Evolutionary conservation across 2,888 invertebrate genomes (phyloP).

Genomic region (Caenorhabditis sp.): DNA sequence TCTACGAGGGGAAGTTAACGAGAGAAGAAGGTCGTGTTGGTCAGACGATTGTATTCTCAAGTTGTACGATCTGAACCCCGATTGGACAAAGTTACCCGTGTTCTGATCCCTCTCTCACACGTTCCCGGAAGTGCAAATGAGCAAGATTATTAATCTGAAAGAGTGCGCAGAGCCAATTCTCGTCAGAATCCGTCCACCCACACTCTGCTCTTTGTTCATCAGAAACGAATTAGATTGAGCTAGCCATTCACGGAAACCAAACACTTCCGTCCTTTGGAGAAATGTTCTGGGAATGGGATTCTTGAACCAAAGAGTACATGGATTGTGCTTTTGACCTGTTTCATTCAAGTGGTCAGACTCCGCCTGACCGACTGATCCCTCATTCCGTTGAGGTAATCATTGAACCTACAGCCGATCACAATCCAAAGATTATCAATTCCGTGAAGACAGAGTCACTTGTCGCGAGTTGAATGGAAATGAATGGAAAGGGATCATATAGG

Average conservation of each 20-base stretch:
- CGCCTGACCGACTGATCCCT: constrained; percentile 24
- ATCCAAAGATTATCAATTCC: too few species aligned
- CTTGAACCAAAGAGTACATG: neutral
- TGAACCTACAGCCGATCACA: too few species aligned
- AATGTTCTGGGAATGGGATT: too few species aligned
- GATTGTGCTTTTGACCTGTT: neutral
- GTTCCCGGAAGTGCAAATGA: neutral
- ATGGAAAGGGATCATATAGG: neutral
- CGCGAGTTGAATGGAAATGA: neutral
- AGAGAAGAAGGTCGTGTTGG: neutral
- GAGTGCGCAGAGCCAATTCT: too few species aligned
- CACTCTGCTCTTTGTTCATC: neutral
- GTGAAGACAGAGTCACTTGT: neutral
- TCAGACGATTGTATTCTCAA: neutral
- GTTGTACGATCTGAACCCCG: too few species aligned
- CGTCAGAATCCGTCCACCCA: too few species aligned
- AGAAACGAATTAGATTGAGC: neutral
- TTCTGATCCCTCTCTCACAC: neutral
- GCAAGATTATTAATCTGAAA: too few species aligned
- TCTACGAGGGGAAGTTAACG: neutral
- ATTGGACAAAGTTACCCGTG: too few species aligned
- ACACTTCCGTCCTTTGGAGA: too few species aligned
- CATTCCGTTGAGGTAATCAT: too few species aligned
- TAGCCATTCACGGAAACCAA: neutral
- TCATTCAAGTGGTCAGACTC: neutral